Evolutionary conservation across 1,140 invertebrate genomes (phyloP).

Genomic region (Sarcophaga peregrina): DNA sequence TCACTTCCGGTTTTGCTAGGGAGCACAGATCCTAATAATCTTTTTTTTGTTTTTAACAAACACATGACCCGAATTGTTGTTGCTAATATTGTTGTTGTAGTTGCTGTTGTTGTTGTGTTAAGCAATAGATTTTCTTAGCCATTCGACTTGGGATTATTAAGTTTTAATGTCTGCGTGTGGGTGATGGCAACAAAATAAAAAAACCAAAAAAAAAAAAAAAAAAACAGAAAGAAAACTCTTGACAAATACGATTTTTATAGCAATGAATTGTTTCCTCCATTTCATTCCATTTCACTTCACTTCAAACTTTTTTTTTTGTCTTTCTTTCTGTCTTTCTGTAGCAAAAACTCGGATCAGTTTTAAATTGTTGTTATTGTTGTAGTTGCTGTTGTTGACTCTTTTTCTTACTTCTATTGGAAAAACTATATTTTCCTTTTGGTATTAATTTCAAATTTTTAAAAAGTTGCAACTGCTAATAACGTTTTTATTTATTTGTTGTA

Average conservation of each 20-base stretch:
- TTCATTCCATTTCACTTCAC: neutral
- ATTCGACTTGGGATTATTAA: constrained; percentile 6
- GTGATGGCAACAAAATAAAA: neutral
- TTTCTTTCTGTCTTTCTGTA: too few species aligned
- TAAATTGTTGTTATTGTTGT: too few species aligned
- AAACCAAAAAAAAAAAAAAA: too few species aligned
- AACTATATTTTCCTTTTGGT: too few species aligned
- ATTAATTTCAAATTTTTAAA: too few species aligned
- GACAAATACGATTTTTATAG: constrained; percentile 27
- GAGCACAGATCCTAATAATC: neutral
- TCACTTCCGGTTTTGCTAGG: neutral
- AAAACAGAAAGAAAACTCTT: neutral
- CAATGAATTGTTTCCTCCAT: neutral
- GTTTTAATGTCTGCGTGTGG: neutral
- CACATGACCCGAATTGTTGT: neutral
- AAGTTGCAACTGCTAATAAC: too few species aligned
- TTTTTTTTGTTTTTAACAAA: constrained; percentile 9
- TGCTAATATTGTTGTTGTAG: too few species aligned
- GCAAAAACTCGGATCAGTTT: neutral
- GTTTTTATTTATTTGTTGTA: too few species aligned
- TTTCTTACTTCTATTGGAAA: too few species aligned
- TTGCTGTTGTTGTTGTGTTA: neutral
- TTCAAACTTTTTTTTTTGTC: too few species aligned
- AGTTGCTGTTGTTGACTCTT: too few species aligned
- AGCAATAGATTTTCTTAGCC: neutral